Evolutionary conservation across 2,888 invertebrate genomes (phyloP).

Genomic region (Watsonalla cultraria): DNA sequence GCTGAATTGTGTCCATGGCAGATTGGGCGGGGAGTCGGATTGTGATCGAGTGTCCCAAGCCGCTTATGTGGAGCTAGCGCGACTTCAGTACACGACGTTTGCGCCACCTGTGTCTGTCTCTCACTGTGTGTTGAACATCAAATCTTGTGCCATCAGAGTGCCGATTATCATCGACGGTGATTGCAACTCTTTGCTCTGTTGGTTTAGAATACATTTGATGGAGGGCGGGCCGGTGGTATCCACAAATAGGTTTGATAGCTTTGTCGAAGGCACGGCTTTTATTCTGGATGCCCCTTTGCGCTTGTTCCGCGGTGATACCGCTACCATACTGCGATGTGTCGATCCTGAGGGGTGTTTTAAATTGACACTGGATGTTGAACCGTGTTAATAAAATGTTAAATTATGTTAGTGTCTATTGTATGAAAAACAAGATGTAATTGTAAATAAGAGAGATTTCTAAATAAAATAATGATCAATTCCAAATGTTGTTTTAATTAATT

Average conservation of each 20-base stretch:
- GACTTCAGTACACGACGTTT: conserved; percentile 1
- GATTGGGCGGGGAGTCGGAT: conserved; percentile 4
- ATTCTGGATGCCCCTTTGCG: background rate
- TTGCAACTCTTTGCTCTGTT: conserved; percentile 15
- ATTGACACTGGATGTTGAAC: background rate
- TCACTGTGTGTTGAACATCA: background rate
- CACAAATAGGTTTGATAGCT: conserved; percentile 15
- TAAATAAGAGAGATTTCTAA: too few species aligned
- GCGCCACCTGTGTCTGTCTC: conserved; percentile 1
- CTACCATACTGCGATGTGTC: conserved; percentile 3
- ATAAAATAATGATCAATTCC: too few species aligned
- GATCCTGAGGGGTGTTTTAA: conserved; percentile 7
- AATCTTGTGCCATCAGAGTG: background rate
- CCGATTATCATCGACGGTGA: conserved; percentile 3
- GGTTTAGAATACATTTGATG: conserved; percentile 19
- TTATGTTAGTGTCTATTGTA: background rate
- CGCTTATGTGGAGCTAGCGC: conserved; percentile 1
- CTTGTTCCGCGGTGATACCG: conserved; percentile 1
- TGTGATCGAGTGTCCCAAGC: conserved; percentile 5
- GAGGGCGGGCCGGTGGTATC: conserved; percentile 9
- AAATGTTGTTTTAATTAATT: too few species aligned
- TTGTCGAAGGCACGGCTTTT: conserved; percentile 15
- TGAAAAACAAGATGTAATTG: too few species aligned
- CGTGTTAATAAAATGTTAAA: background rate
- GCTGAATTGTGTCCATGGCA: background rate